These are phyloP conservation scores for Agonopterix arenella DNA, from an alignment of 2,888 invertebrate genomes.

Conservation along the genomic window DNA sequence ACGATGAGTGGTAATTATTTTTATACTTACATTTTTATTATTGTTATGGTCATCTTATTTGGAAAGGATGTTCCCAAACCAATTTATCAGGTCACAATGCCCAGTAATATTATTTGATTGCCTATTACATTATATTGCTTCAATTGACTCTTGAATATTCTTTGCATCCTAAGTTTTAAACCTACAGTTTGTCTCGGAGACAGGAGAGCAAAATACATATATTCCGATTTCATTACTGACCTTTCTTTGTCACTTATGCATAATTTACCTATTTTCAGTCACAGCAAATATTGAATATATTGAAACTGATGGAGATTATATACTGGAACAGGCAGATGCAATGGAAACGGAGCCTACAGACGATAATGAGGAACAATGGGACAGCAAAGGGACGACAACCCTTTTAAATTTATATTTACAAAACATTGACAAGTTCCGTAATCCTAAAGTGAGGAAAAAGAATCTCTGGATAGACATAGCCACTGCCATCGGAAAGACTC, in stretches of 20 bases:
- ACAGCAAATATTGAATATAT: slow-evolving; percentile 41
- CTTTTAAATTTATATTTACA: slow-evolving; percentile 54
- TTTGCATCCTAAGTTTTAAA: too few species aligned
- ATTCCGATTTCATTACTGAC: too few species aligned
- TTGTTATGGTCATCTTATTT: background rate
- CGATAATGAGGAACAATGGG: slow-evolving; percentile 62
- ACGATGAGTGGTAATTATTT: slow-evolving; percentile 10
- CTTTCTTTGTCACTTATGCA: too few species aligned
- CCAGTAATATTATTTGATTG: background rate
- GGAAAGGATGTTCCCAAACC: too few species aligned
- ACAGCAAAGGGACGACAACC: slow-evolving; percentile 41
- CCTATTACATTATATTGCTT: too few species aligned
- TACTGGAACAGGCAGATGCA: slow-evolving; percentile 42
- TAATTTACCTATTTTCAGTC: slow-evolving; percentile 30
- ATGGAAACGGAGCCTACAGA: slow-evolving; percentile 46
- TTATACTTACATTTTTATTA: background rate
- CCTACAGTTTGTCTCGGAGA: too few species aligned
- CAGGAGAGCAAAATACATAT: too few species aligned
- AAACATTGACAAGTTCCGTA: slow-evolving; percentile 58
- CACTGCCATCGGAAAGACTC: slow-evolving; percentile 49
- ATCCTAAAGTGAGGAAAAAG: slow-evolving; percentile 65
- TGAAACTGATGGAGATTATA: slow-evolving; percentile 44
- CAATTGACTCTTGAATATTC: too few species aligned
- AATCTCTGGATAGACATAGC: slow-evolving; percentile 62
- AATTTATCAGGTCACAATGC: background rate